These are phyloP conservation scores for Eupelmus urozonus DNA, from an alignment of 2,888 invertebrate species.

Conservation along the genomic window DNA sequence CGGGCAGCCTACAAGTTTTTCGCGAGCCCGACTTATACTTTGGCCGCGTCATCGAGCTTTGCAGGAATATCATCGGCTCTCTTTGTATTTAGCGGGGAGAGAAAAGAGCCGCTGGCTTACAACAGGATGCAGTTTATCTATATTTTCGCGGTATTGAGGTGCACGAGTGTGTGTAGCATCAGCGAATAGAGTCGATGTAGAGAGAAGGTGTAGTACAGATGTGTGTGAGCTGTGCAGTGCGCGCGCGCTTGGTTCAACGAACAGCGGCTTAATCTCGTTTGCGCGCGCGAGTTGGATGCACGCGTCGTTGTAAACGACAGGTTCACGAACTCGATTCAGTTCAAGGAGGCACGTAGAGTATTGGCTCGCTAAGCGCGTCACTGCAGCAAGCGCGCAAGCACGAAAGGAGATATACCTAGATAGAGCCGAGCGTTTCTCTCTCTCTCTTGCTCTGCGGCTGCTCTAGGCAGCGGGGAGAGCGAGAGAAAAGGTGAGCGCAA, in stretches of 20 bases:
- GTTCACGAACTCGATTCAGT: constrained; percentile 70
- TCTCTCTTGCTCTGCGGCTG: no score
- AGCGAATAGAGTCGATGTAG: no score
- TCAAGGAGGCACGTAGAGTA: constrained; percentile 65
- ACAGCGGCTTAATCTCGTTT: constrained; percentile 60
- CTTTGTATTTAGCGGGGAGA: background rate
- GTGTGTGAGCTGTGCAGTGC: background rate
- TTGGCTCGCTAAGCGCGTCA: constrained; percentile 53
- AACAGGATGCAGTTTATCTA: constrained; percentile 33
- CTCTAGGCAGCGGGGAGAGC: no score
- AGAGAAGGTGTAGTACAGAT: constrained; percentile 26
- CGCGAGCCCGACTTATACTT: no score
- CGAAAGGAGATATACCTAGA: background rate
- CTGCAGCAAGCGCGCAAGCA: background rate
- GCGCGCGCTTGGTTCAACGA: constrained; percentile 49
- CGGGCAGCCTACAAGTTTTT: no score
- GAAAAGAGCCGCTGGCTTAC: background rate
- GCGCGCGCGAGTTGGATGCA: constrained; percentile 38
- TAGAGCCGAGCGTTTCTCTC: no score
- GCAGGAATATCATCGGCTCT: no score
- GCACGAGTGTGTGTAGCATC: no score
- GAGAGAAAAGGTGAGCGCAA: background rate
- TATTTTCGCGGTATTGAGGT: constrained; percentile 31
- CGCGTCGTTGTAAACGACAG: constrained; percentile 58
- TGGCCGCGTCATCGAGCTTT: no score